A percentile compares a stretch with the other conserved stretches of the same genome.
Conservation (phyloP, 2,797 vertebrate species). For the Cirrhinus molitorella region DNA sequence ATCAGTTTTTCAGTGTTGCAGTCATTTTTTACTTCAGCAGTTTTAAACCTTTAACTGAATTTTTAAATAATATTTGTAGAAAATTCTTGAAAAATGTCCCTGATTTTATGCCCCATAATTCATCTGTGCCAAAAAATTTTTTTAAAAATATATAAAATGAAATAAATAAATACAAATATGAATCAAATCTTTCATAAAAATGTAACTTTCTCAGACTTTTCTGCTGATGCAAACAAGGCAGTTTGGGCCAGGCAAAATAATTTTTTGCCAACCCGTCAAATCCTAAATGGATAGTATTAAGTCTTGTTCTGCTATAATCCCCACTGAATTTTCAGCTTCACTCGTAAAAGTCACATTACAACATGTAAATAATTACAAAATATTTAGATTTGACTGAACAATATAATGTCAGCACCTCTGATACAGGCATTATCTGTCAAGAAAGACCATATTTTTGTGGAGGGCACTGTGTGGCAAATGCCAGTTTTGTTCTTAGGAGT, state of each 20-base stretch:
- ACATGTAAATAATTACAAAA: not conserved
- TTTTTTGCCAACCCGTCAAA: not conserved
- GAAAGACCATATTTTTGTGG: slow-evolving; percentile 29
- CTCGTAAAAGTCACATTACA: not conserved
- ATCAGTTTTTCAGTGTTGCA: too few relatives aligned
- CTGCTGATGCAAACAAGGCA: not conserved
- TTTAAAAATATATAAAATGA: too few relatives aligned
- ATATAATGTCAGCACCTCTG: not conserved
- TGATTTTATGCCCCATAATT: not conserved
- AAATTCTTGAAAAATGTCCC: not conserved
- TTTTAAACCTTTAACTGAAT: not conserved
- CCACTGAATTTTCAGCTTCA: not conserved
- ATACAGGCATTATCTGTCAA: slow-evolving; percentile 31
- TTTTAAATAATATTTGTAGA: not conserved
- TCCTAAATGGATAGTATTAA: not conserved
- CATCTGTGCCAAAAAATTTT: not conserved
- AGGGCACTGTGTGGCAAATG: slow-evolving; percentile 54
- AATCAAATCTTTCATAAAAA: not conserved
- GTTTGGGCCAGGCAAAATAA: not conserved
- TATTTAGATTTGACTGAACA: not conserved
- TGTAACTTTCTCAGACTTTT: not conserved
- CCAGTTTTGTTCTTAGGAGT: slow-evolving; percentile 52
- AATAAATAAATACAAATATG: too few relatives aligned
- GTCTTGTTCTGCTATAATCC: not conserved
- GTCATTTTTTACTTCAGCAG: too few relatives aligned